Evolutionary conservation across 2,888 invertebrate genomes (phyloP), one percentile per base, ranked within the genome.

Genomic region (Ectropis crepuscularia): DNA sequence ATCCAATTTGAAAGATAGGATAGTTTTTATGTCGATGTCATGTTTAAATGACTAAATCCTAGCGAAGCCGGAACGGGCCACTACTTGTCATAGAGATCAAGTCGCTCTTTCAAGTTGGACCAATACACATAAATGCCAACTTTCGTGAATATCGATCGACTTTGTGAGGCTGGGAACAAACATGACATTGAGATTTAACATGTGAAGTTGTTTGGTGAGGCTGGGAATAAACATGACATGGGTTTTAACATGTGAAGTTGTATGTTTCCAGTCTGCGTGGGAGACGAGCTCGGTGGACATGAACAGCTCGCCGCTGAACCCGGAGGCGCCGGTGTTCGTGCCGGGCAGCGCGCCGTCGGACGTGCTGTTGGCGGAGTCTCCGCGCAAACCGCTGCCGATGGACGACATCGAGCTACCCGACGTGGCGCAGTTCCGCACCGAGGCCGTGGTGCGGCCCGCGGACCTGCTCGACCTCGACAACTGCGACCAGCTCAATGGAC

Each of bases 281-380:
- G 92, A 92, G 75, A 90, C 81, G 69, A 91, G 91, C 80, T 92
- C 92, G 63, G 90, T 93, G 76, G 94, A 95, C 79, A 95, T 96
- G 89, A 95, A 95, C 90, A 97, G 96, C 60, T 97, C 96, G 48
- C 96, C 96, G 65, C 86, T 97, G 72, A 97, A 97, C 91, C 97
- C 97, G 0, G 95, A 97, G 77, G 97, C 97, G 12, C 96, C 96
- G n/a, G 97, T 96, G 88, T 97, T 97, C 86, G 94, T 97, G 63
- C 97, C 97, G 6, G 94, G 95, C 45, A 84, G 90, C 0, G 89
- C 90, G 36, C 87, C 90, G 7, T 86, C 93, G 0, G 93, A 93
- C 68, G 82, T 89, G 53, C 85, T 96, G 49, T 88, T 96, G 45
- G 94, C 96, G 0, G 95, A 96, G 79, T 96, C 96, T 10, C 97